Conservation (phyloP, 2,113 vertebrate genomes). For the Cranoglanis bouderius region DNA sequence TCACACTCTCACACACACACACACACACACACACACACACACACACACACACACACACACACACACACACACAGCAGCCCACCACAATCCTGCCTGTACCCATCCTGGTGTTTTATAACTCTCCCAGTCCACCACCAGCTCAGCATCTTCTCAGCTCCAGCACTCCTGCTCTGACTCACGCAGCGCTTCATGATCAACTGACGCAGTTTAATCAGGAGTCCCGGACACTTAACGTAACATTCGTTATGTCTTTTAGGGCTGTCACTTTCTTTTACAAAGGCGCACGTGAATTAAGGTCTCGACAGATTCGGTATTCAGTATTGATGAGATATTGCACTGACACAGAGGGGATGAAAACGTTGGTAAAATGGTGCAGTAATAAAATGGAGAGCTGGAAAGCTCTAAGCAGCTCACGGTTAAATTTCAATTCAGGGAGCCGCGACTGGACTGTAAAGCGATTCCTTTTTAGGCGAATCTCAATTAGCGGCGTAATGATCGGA, state of each 20-base stretch:
- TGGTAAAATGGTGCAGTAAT: background rate
- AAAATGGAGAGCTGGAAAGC: background rate
- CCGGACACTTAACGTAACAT: background rate
- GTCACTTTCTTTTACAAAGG: background rate
- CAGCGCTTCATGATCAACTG: background rate
- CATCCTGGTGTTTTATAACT: background rate
- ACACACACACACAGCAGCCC: slow-evolving; percentile 25
- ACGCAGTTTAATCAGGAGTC: background rate
- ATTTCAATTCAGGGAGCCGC: background rate
- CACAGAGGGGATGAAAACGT: background rate
- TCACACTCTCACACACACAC: background rate
- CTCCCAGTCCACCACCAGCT: background rate
- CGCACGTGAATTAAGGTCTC: background rate
- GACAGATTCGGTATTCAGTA: background rate
- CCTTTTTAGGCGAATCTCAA: background rate
- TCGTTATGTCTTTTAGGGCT: background rate
- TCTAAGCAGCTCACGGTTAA: background rate
- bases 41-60: slow-evolving; percentile 39
- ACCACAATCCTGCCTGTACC: background rate
- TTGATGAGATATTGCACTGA: background rate
- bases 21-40: slow-evolving; percentile 19
- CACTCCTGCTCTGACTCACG: background rate
- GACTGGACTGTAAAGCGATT: background rate
- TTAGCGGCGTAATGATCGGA: background rate
- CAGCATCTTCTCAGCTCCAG: background rate